A percentile compares a stretch with the other conserved stretches of the same genome.
These are phyloP conservation scores for Wasmannia auropunctata DNA, from an alignment of 1,140 invertebrate genomes.

Conservation along the genomic window DNA sequence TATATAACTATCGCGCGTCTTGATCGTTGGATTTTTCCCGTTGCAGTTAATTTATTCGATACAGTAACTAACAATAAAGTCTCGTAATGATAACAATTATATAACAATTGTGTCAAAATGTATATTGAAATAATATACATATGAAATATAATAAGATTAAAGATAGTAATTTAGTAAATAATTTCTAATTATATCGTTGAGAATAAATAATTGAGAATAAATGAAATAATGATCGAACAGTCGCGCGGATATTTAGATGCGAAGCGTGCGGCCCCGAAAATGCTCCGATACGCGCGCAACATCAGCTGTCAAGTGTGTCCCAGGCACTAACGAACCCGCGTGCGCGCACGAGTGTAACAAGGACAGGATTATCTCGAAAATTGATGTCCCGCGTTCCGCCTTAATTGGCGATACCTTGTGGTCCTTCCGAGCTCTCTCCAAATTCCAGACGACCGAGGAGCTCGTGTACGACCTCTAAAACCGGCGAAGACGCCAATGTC, in stretches of 20 bases:
- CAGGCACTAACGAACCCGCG: neutral
- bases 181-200: neutral
- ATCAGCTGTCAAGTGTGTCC: neutral
- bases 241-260: neutral
- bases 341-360: neutral
- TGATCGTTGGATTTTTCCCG: no score
- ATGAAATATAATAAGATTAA: neutral
- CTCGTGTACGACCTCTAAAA: neutral
- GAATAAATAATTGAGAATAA: neutral
- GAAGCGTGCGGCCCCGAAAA: neutral
- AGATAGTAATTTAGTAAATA: neutral
- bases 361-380: neutral
- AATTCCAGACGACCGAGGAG: neutral
- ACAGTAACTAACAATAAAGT: no score
- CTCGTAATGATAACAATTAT: no score
- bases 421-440: neutral
- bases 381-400: neutral
- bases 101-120: no score
- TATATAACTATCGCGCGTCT: neutral
- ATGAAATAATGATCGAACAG: neutral
- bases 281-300: neutral
- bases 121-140: neutral
- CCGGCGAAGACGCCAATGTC: neutral
- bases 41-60: no score
- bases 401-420: constrained; percentile 15